Evolutionary conservation across 2,888 invertebrate species (phyloP).

Genomic region (Nephrotoma appendiculata): DNA sequence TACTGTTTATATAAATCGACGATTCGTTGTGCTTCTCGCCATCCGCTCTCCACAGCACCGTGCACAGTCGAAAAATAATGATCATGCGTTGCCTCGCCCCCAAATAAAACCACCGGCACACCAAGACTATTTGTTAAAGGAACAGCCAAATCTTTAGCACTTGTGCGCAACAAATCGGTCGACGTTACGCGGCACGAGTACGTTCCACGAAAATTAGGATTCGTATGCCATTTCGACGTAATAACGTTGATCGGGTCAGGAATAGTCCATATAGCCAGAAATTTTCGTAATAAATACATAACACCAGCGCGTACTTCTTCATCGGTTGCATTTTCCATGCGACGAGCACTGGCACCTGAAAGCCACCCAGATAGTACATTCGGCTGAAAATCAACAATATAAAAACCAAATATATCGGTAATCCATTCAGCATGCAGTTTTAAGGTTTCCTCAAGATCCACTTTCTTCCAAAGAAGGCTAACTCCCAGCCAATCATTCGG

Average conservation of each 20-base stretch:
- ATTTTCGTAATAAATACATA: constrained; percentile 26
- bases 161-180: constrained; percentile 39
- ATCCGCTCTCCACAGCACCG: constrained; percentile 59
- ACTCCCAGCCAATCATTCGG: constrained; percentile 37
- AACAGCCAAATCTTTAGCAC: constrained; percentile 38
- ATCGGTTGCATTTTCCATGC: constrained; percentile 44
- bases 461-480: constrained; percentile 41
- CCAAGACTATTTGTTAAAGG: constrained; percentile 32
- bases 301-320: constrained; percentile 29
- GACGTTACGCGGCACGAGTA: constrained; percentile 47
- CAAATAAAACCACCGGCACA: constrained; percentile 44
- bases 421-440: constrained; percentile 15
- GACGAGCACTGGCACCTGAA: constrained; percentile 43
- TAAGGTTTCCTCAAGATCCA: constrained; percentile 24
- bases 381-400: constrained; percentile 45
- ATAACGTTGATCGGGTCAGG: constrained; percentile 21
- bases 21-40: constrained; percentile 52
- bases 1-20: constrained; percentile 22
- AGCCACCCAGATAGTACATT: constrained; percentile 55
- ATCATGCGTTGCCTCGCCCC: constrained; percentile 51
- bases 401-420: constrained; percentile 50
- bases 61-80: constrained; percentile 52
- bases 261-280: constrained; percentile 24
- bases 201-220: constrained; percentile 45
- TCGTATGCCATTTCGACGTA: constrained; percentile 45